These are phyloP conservation scores for Hippocampus comes DNA, from an alignment of 2,113 vertebrate genomes.

Conservation along the genomic window DNA sequence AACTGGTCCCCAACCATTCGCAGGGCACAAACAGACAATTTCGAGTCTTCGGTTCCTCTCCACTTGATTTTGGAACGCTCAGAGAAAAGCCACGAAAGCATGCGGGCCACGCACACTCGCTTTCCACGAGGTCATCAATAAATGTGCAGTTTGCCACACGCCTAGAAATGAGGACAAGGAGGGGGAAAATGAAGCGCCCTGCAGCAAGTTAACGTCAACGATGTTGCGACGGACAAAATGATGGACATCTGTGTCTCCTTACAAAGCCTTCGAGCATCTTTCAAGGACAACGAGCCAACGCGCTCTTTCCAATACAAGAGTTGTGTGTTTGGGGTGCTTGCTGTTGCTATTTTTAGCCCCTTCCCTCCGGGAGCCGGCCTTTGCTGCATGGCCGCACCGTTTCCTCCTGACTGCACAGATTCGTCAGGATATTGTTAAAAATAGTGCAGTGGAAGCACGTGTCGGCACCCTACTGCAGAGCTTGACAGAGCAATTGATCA, in stretches of 20 bases:
- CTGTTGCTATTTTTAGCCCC: conserved; percentile 62
- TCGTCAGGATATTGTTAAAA: conserved; percentile 72
- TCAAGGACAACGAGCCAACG: conserved; percentile 17
- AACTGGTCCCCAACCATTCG: too few relatives aligned
- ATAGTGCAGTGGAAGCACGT: conserved; percentile 65
- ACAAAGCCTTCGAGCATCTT: conserved; percentile 15
- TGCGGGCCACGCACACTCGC: too few relatives aligned
- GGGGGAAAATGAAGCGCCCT: too few relatives aligned
- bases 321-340: conserved; percentile 22
- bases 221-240: too few relatives aligned
- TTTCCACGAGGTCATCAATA: too few relatives aligned
- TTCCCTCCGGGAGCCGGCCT: conserved; percentile 55
- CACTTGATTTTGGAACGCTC: too few relatives aligned
- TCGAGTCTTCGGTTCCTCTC: too few relatives aligned
- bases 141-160: background rate
- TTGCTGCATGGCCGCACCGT: conserved; percentile 64
- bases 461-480: conserved; percentile 41
- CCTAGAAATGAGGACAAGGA: background rate
- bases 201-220: background rate
- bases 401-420: conserved; percentile 70
- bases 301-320: conserved; percentile 42
- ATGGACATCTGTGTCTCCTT: background rate
- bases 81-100: too few relatives aligned
- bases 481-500: conserved; percentile 27
- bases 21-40: too few relatives aligned